Evolutionary conservation across 1,140 invertebrate genomes (phyloP).

Genomic region (Bombus cullumanus): DNA sequence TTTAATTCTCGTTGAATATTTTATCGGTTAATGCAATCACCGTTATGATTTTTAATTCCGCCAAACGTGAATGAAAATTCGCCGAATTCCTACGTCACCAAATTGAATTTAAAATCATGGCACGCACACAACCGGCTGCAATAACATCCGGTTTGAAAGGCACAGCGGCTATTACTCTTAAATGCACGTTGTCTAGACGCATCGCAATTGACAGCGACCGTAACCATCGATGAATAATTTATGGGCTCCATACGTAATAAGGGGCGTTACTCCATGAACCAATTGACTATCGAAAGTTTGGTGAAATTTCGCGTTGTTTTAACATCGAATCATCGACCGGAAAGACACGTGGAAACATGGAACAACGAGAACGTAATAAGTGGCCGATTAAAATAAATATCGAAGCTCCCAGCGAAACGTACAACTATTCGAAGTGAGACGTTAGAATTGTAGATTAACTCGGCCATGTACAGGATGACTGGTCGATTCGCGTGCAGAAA

Average conservation of each 20-base stretch:
- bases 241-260: constrained; percentile 43
- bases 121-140: not conserved
- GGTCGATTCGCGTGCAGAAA: constrained; percentile 1
- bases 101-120: not conserved
- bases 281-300: not conserved
- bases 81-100: not conserved
- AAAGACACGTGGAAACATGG: too few species aligned
- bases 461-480: not conserved
- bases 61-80: not conserved
- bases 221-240: constrained; percentile 65
- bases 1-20: too few species aligned
- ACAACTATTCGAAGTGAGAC: not conserved
- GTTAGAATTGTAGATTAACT: not conserved
- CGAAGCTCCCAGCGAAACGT: not conserved
- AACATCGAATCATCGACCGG: not conserved
- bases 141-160: constrained; percentile 59
- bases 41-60: not conserved
- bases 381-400: not conserved
- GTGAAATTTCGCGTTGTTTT: not conserved
- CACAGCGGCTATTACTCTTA: constrained; percentile 52
- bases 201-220: constrained; percentile 36
- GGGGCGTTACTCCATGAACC: constrained; percentile 24
- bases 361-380: not conserved
- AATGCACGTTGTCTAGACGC: constrained; percentile 60
- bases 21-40: too few species aligned